Percentiles rank a stretch among this genome's conserved stretches.
Evolutionary conservation across 2,113 vertebrate species (phyloP).

Genomic region (Dasyprocta punctata): DNA sequence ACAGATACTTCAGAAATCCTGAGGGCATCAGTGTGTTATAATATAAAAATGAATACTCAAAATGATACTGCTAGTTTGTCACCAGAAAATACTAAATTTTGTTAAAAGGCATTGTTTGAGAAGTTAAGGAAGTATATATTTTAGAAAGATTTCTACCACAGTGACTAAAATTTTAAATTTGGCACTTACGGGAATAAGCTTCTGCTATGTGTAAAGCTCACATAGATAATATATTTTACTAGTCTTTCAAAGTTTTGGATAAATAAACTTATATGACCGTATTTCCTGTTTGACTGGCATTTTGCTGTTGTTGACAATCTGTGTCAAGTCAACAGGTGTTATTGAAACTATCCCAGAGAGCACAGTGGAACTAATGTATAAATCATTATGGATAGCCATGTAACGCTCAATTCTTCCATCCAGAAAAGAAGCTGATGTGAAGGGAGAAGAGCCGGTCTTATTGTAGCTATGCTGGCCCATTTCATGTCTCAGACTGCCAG

Average conservation of each 20-base stretch:
- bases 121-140: background rate
- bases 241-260: background rate
- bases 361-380: background rate
- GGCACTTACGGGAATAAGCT: constrained; percentile 8
- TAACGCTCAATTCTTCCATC: background rate
- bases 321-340: background rate
- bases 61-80: background rate
- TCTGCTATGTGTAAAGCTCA: background rate
- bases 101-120: constrained; percentile 45
- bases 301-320: constrained; percentile 15
- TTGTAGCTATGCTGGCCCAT: background rate
- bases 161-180: constrained; percentile 23
- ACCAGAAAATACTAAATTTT: constrained; percentile 46
- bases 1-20: constrained; percentile 39
- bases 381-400: background rate
- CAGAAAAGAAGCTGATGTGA: background rate
- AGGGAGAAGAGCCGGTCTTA: background rate
- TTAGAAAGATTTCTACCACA: constrained; percentile 29
- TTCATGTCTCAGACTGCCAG: background rate
- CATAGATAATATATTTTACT: background rate
- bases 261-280: background rate
- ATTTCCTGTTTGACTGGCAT: background rate
- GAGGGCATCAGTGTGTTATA: background rate
- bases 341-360: background rate
- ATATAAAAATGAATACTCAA: background rate